A percentile compares a stretch with the other conserved stretches of the same genome.
Conservation (phyloP, 2,888 invertebrate genomes). For the Ctenicera cuprea region DNA sequence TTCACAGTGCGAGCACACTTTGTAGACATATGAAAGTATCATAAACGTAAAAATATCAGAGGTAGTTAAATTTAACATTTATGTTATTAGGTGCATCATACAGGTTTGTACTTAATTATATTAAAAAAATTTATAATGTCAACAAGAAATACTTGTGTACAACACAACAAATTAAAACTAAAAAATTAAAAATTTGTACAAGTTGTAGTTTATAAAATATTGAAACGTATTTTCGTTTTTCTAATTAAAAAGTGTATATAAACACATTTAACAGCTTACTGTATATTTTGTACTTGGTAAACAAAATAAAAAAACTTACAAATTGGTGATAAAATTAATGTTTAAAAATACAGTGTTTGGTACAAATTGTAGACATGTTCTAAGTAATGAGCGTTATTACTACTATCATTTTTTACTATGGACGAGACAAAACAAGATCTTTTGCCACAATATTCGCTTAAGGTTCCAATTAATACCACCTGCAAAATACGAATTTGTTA, state of each 20-base stretch:
- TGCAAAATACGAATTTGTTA: background rate
- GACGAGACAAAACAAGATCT: slow-evolving; percentile 30
- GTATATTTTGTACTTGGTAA: slow-evolving; percentile 21
- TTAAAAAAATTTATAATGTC: no score
- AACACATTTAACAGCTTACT: slow-evolving; percentile 15
- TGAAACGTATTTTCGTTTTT: background rate
- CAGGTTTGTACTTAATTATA: no score
- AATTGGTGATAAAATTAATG: no score
- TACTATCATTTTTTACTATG: slow-evolving; percentile 11
- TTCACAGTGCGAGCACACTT: slow-evolving; percentile 71
- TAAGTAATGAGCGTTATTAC: slow-evolving; percentile 3
- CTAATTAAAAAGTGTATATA: background rate
- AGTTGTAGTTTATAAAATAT: background rate
- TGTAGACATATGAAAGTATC: slow-evolving; percentile 69
- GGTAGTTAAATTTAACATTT: no score
- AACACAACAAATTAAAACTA: no score
- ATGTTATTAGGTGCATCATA: no score
- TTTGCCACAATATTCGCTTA: slow-evolving; percentile 34
- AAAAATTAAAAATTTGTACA: no score
- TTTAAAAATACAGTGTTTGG: background rate
- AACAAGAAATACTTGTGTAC: no score
- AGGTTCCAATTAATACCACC: slow-evolving; percentile 41
- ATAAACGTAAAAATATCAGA: no score
- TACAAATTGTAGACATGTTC: slow-evolving; percentile 7
- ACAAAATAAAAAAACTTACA: background rate